Base-by-base conservation (phyloP, 1,140 invertebrate genomes). In the Arctopsyche grandis region DNA sequence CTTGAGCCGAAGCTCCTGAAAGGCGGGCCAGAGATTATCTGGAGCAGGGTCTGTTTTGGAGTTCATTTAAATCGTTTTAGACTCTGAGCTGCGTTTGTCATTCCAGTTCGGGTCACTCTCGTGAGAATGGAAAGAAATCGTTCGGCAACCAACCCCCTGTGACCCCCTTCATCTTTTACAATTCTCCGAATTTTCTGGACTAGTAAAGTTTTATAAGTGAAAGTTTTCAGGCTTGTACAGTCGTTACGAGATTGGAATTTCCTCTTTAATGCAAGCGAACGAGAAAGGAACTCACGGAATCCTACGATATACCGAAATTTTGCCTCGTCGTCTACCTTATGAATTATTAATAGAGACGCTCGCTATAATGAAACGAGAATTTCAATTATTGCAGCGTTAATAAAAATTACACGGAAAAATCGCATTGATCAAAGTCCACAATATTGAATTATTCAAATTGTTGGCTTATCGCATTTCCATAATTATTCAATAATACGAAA, bases 41-140 rank as follows among this genome's bases (percentile, higher is more conserved):
- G 24, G 5, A 73, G 16, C 52, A 7, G 16, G 12, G 48, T 12
- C 46, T 44, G 60, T 38, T 56, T 76, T 16, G n/a, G 48, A 19
- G 16, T 69, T 75, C 77, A 81, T 81, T 81, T 81, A 81, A 79
- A 81, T 76, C 77, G 77, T 71, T 52, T 52, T 52, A 1, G 48
- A 52, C 12, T 16, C 16, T 52, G 48, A 16, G 48, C 16, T 10
- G 16, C 48, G 48, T 66, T 38, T 66, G 60, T 66, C 14, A 66
- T 66, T 66, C 21, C 24, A 5, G 21, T 1, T 19, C 9, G 29
- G 24, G 24, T 38, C 69, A 70, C 38, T 70, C 12, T 38, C 26
- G 10, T 5, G n/a, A 70, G 19, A 66, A 66, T 22, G 19, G 60
- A 66, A 66, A 66, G 60, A 66, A 29, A 66, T 66, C 60, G 60